phyloP scores from a whole-genome alignment of 2,888 invertebrate species.

The Orthosia gothica region DNA sequence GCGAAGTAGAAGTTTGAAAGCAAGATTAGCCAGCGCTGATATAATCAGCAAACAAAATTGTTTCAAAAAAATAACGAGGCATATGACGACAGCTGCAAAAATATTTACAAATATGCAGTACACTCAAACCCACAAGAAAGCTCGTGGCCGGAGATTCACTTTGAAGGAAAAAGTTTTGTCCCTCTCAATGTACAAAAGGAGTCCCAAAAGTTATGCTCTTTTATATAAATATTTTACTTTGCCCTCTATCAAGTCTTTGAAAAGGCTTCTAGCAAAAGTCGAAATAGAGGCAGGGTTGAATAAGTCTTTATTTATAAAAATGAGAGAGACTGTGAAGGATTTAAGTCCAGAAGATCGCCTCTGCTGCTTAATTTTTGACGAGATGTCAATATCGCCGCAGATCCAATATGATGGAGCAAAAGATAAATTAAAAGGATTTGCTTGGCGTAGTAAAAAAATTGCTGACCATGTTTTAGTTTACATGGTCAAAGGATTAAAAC shows the following conservation, averaged over 20 bases:
- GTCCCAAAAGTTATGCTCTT: constrained; percentile 13
- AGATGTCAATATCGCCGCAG: not conserved
- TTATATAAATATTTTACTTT: not conserved
- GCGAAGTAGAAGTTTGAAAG: not conserved
- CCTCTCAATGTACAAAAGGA: constrained; percentile 8
- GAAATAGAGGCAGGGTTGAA: constrained; percentile 1
- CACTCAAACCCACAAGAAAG: constrained; percentile 5
- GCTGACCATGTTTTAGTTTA: not conserved
- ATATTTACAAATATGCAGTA: too few species aligned
- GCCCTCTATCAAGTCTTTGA: too few species aligned
- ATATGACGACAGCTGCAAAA: too few species aligned
- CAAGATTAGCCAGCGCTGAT: not conserved
- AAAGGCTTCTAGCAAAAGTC: too few species aligned
- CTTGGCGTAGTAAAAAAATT: constrained; percentile 5
- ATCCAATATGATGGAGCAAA: constrained; percentile 4
- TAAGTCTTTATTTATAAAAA: constrained; percentile 7
- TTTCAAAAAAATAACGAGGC: too few species aligned
- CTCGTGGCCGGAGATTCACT: constrained; percentile 1
- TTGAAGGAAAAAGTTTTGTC: constrained; percentile 6
- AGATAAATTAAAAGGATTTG: constrained; percentile 9
- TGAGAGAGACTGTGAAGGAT: not conserved
- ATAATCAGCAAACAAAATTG: too few species aligned
- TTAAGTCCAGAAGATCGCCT: constrained; percentile 15
- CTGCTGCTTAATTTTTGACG: too few species aligned
- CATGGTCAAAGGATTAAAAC: too few species aligned